These are phyloP conservation scores for Amblyjoppa proteus DNA, from an alignment of 2,888 invertebrate species.

Conservation along the genomic window DNA sequence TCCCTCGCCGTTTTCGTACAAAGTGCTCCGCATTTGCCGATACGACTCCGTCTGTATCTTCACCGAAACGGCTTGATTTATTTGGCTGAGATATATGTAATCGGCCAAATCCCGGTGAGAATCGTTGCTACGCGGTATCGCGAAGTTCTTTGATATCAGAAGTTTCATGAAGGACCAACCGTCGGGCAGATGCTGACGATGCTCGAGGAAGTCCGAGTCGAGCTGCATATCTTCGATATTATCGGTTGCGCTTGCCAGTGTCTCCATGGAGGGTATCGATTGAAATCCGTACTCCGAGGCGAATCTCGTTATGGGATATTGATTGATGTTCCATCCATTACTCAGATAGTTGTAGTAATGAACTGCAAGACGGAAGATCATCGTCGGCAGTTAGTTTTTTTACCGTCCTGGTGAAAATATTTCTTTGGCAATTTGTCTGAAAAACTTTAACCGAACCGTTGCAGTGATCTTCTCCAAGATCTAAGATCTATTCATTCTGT, in stretches of 20 bases:
- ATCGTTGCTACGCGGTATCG: slow-evolving; percentile 86
- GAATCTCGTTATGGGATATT: slow-evolving; percentile 94
- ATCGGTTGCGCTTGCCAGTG: slow-evolving; percentile 88
- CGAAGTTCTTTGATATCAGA: slow-evolving; percentile 89
- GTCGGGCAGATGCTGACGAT: slow-evolving; percentile 94
- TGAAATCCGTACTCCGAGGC: slow-evolving; percentile 98
- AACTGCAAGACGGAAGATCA: slow-evolving; percentile 85
- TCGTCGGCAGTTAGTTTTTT: not conserved
- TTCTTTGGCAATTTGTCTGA: no score
- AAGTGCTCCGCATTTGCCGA: slow-evolving; percentile 87
- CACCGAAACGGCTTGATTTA: slow-evolving; percentile 94
- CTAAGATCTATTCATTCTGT: no score
- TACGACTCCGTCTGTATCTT: slow-evolving; percentile 95
- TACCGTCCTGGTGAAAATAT: no score
- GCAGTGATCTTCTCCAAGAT: no score
- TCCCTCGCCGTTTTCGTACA: slow-evolving; percentile 87
- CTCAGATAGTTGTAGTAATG: slow-evolving; percentile 95
- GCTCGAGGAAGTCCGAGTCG: slow-evolving; percentile 88
- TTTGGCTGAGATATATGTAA: slow-evolving; percentile 94
- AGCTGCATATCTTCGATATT: slow-evolving; percentile 86
- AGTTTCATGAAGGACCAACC: slow-evolving; percentile 89
- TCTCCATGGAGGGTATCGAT: slow-evolving; percentile 91
- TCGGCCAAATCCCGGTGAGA: slow-evolving; percentile 88
- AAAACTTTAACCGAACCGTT: no score
- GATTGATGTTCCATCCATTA: slow-evolving; percentile 93